phyloP scores from a whole-genome alignment of 1,140 invertebrate genomes.

The Saxidomus purpurata region DNA sequence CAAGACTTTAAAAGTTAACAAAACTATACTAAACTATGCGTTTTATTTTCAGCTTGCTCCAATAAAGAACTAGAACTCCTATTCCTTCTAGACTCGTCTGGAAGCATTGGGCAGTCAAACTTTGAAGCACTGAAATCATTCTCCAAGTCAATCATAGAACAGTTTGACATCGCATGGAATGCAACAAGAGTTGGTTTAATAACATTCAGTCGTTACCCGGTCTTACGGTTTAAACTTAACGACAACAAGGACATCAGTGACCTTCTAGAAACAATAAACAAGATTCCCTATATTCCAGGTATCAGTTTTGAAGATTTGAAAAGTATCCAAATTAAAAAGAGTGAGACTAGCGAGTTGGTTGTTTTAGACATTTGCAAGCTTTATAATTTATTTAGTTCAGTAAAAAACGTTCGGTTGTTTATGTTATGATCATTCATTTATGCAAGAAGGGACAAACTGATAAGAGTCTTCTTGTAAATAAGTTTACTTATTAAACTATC shows the following conservation, averaged over 20 bases:
- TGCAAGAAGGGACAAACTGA: too few relatives aligned
- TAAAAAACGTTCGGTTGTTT: too few relatives aligned
- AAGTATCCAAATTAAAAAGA: too few relatives aligned
- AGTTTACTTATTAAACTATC: too few relatives aligned
- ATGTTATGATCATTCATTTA: too few relatives aligned
- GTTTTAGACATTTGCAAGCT: too few relatives aligned
- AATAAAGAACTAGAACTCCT: background rate
- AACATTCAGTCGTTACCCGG: background rate
- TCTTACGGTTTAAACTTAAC: background rate
- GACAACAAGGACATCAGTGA: background rate
- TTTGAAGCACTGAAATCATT: background rate
- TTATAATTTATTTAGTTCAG: too few relatives aligned
- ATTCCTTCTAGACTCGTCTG: conserved; percentile 23
- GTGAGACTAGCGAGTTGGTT: too few relatives aligned
- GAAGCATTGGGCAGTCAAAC: conserved; percentile 4
- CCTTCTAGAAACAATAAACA: background rate
- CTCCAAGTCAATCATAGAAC: background rate
- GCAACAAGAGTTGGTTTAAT: conserved; percentile 18
- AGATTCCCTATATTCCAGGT: conserved; percentile 4
- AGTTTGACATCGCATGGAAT: background rate
- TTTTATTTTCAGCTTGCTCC: background rate
- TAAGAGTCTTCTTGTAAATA: too few relatives aligned
- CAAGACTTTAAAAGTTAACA: too few relatives aligned
- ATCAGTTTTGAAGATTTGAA: too few relatives aligned
- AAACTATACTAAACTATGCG: too few relatives aligned